A percentile compares a stretch with the other conserved stretches of the same genome.
These are phyloP conservation scores for Xiphophorus maculatus DNA, from an alignment of 2,113 vertebrate species.

Conservation along the genomic window DNA sequence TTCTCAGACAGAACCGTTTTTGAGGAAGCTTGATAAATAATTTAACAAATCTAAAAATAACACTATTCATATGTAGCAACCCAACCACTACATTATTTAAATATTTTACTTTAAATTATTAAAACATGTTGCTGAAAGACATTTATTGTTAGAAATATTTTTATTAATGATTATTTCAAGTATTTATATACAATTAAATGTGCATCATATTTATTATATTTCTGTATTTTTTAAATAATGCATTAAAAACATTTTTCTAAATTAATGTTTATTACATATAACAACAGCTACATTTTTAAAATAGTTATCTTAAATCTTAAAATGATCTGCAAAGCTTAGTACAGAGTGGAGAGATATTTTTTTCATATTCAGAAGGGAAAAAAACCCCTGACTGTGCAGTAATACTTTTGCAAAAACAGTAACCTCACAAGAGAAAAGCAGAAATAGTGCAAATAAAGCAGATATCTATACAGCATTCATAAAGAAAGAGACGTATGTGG, in stretches of 20 bases:
- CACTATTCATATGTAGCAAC: neutral
- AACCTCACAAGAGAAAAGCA: neutral
- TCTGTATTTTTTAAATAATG: too few species aligned
- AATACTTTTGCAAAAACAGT: constrained; percentile 3
- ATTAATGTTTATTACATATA: too few species aligned
- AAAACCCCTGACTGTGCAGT: neutral
- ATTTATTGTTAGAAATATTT: neutral
- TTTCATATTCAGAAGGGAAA: neutral
- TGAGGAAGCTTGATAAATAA: neutral
- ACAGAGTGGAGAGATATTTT: neutral
- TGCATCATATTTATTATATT: too few species aligned
- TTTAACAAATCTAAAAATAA: neutral
- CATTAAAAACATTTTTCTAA: too few species aligned
- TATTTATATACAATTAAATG: neutral
- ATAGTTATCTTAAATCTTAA: too few species aligned
- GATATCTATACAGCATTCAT: too few species aligned
- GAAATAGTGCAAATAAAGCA: neutral
- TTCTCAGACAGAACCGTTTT: neutral
- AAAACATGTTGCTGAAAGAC: neutral
- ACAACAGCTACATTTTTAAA: too few species aligned
- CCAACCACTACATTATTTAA: neutral
- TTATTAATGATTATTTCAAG: neutral
- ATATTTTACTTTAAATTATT: neutral
- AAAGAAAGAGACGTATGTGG: neutral
- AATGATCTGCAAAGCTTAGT: neutral